Evolutionary conservation across 2,888 invertebrate genomes (phyloP).

Genomic region (Chouioia cunea): DNA sequence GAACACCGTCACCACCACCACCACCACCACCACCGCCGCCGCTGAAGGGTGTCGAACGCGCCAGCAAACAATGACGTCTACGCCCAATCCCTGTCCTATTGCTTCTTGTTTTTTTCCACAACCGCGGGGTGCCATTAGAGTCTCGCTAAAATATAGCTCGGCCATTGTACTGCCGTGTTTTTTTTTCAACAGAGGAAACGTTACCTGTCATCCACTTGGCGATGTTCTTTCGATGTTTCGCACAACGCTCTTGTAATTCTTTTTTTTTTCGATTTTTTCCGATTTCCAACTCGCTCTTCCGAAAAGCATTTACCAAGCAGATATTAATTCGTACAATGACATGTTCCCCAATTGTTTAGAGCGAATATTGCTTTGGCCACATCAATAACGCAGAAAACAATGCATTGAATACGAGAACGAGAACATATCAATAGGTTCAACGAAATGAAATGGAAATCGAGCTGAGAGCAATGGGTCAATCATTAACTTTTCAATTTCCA

Average conservation of each 20-base stretch:
- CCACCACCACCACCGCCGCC: background rate
- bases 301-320: background rate
- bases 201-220: conserved; percentile 32
- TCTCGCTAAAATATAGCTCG: conserved; percentile 62
- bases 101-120: conserved; percentile 47
- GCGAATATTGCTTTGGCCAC: no score
- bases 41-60: conserved; percentile 52
- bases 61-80: conserved; percentile 66
- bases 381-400: no score
- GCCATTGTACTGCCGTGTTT: conserved; percentile 32
- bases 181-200: conserved; percentile 15
- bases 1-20: background rate
- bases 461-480: conserved; percentile 4
- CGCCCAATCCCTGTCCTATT: conserved; percentile 62
- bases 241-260: no score
- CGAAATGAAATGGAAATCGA: conserved; percentile 28
- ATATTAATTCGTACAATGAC: no score
- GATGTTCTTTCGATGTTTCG: conserved; percentile 4
- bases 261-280: no score
- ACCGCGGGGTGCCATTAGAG: conserved; percentile 63
- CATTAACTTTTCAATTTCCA: conserved; percentile 37
- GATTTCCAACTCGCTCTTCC: no score
- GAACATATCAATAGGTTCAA: no score
- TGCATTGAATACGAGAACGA: no score
- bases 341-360: no score